These are phyloP conservation scores for Todus mexicanus DNA, from an alignment of 2,797 vertebrate species.

Conservation along the genomic window DNA sequence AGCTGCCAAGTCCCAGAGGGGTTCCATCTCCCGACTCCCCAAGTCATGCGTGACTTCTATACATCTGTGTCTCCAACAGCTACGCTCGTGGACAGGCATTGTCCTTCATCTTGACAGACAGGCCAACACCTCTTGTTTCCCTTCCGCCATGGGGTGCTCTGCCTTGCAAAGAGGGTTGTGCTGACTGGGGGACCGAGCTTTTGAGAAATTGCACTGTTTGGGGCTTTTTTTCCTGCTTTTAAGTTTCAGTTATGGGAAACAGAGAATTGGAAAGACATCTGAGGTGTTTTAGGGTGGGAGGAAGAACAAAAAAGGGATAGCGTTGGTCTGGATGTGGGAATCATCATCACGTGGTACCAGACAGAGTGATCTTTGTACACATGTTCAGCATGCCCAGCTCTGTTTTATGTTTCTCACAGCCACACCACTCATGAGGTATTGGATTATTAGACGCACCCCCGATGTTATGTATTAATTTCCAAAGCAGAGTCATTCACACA, in stretches of 20 bases:
- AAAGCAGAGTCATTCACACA: conserved; percentile 62
- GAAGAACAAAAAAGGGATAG: background rate
- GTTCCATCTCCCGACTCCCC: background rate
- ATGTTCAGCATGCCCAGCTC: background rate
- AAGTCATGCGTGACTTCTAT: background rate
- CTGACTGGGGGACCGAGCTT: background rate
- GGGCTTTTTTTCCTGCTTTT: background rate
- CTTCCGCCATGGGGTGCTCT: background rate
- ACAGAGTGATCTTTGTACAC: background rate
- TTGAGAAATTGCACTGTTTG: background rate
- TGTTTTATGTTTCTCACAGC: background rate
- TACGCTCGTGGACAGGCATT: background rate
- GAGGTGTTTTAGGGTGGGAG: background rate
- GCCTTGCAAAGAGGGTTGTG: background rate
- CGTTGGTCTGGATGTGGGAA: background rate
- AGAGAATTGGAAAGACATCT: background rate
- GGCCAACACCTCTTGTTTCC: background rate
- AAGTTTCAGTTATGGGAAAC: background rate
- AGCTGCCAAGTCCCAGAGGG: conserved; percentile 39
- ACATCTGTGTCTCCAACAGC: background rate
- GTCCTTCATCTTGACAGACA: background rate
- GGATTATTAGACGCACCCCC: conserved; percentile 17
- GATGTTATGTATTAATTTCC: conserved; percentile 53
- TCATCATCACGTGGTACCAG: background rate
- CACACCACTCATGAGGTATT: background rate